Conservation (phyloP, 2,888 invertebrate species). For the Papilio demoleus region DNA sequence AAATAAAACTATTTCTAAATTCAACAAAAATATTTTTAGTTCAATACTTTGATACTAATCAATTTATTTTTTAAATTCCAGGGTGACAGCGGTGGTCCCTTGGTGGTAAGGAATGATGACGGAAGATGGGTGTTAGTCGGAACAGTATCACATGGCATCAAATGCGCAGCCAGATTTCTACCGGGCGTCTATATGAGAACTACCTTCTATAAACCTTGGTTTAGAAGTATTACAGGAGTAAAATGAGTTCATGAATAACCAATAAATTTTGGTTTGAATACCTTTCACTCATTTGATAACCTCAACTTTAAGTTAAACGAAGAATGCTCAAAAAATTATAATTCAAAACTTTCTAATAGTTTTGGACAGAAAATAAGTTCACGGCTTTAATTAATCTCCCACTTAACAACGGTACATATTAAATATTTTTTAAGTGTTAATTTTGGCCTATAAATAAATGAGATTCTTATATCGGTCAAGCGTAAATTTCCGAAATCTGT, state of each 20-base stretch:
- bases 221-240: conserved; percentile 92
- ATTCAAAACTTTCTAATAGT: neutral
- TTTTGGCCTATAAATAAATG: too few relatives aligned
- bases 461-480: too few relatives aligned
- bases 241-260: conserved; percentile 25
- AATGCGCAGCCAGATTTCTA: conserved; percentile 95
- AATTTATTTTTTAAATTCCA: conserved; percentile 77
- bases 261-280: conserved; percentile 3
- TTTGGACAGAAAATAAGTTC: neutral
- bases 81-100: conserved; percentile 97
- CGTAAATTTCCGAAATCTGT: too few relatives aligned
- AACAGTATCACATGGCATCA: conserved; percentile 97
- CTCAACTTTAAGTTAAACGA: conserved; percentile 1
- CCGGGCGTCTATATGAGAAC: conserved; percentile 98
- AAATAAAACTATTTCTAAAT: too few relatives aligned
- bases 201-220: conserved; percentile 95
- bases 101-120: conserved; percentile 91
- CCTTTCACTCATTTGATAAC: neutral
- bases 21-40: too few relatives aligned
- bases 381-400: neutral
- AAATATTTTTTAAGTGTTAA: too few relatives aligned
- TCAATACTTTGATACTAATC: too few relatives aligned
- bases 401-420: too few relatives aligned
- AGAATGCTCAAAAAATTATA: conserved; percentile 15
- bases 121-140: conserved; percentile 95